Evolutionary conservation across 2,888 invertebrate species (phyloP).

Genomic region (Pterostichus madidus): DNA sequence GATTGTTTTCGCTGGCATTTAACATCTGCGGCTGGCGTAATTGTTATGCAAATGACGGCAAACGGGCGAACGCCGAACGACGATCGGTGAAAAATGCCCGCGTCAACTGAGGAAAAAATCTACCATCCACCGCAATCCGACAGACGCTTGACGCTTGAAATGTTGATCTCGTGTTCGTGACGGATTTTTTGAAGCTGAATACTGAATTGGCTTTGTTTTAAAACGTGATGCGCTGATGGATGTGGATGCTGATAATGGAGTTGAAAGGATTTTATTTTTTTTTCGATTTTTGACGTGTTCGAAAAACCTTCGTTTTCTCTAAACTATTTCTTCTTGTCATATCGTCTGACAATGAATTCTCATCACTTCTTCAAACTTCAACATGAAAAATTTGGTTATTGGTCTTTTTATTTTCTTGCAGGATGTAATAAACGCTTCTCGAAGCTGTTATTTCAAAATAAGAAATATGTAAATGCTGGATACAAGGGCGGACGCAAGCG

Average conservation of each 20-base stretch:
- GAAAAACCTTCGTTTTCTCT: too few relatives aligned
- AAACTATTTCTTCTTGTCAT: too few relatives aligned
- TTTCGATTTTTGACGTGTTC: too few relatives aligned
- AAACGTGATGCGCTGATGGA: slow-evolving; percentile 12
- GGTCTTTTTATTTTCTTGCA: too few relatives aligned
- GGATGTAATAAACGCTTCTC: too few relatives aligned
- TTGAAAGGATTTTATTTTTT: too few relatives aligned
- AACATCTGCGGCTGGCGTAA: slow-evolving; percentile 49
- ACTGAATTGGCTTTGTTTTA: slow-evolving; percentile 21
- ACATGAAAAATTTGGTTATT: too few relatives aligned
- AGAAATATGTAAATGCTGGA: too few relatives aligned
- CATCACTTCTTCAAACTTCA: too few relatives aligned
- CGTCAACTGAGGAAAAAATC: slow-evolving; percentile 30
- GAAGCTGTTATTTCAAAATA: too few relatives aligned
- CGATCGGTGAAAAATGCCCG: slow-evolving; percentile 38
- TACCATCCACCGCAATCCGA: background rate
- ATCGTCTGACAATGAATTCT: too few relatives aligned
- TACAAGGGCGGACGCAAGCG: too few relatives aligned
- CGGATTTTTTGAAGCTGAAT: slow-evolving; percentile 15
- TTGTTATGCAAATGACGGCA: slow-evolving; percentile 61
- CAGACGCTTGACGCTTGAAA: slow-evolving; percentile 25
- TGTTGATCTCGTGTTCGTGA: slow-evolving; percentile 42
- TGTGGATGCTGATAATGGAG: slow-evolving; percentile 6
- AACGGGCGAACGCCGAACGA: background rate
- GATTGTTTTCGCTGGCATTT: slow-evolving; percentile 63